Conservation (phyloP, 2,888 invertebrate species). For the Cryptocephalus moraei region DNA sequence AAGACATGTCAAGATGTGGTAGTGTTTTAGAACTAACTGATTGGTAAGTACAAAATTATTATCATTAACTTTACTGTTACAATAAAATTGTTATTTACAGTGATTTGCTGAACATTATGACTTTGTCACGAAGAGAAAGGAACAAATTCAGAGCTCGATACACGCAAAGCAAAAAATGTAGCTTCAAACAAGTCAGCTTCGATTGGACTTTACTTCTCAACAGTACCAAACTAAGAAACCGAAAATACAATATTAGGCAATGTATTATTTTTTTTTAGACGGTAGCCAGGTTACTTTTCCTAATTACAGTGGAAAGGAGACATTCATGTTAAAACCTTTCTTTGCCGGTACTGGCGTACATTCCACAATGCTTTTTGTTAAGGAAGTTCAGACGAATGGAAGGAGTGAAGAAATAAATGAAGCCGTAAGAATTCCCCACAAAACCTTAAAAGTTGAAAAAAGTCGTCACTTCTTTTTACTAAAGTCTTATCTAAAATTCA, state of each 20-base stretch:
- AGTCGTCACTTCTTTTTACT: too few species aligned
- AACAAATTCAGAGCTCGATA: neutral
- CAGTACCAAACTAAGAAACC: neutral
- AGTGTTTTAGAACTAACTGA: too few species aligned
- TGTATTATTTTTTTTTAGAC: neutral
- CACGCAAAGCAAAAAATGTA: neutral
- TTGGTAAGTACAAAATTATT: too few species aligned
- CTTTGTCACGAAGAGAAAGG: too few species aligned
- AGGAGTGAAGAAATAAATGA: neutral
- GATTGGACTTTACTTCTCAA: neutral
- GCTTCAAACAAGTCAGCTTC: neutral
- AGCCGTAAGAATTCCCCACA: neutral
- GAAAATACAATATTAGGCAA: neutral
- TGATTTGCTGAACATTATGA: too few species aligned
- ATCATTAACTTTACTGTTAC: too few species aligned
- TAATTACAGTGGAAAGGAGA: too few species aligned
- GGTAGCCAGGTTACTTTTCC: too few species aligned
- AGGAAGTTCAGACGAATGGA: neutral
- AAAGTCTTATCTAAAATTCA: too few species aligned
- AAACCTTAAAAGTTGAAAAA: neutral
- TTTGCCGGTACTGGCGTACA: neutral
- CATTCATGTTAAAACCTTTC: neutral
- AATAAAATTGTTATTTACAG: too few species aligned
- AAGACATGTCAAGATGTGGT: too few species aligned
- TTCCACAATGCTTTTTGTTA: neutral